phyloP scores from a whole-genome alignment of 2,888 invertebrate species.

The Chalcosyrphus nemorum region DNA sequence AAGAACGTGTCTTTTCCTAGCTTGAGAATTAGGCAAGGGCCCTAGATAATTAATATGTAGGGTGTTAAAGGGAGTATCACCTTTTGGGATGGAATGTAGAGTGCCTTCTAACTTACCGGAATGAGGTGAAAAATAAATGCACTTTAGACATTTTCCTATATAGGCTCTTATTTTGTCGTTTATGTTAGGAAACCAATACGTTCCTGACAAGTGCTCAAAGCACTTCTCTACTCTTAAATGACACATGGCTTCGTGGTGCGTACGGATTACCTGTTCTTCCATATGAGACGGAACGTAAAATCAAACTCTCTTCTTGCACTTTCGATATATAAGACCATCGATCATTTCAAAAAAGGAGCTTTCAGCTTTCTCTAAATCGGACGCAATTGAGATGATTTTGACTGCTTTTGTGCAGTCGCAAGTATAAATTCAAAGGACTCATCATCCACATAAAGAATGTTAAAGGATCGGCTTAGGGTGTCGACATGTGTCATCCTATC shows the following conservation, averaged over 20 bases:
- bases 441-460: background rate
- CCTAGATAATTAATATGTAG: background rate
- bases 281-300: background rate
- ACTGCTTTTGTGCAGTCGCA: too few species aligned
- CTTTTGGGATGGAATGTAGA: background rate
- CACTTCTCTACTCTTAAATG: background rate
- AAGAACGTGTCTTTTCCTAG: background rate
- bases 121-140: background rate
- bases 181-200: background rate
- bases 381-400: too few species aligned
- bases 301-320: background rate
- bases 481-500: background rate
- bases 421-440: too few species aligned
- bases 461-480: background rate
- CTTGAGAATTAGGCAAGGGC: background rate
- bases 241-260: background rate
- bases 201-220: background rate
- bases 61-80: background rate
- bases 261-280: background rate
- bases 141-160: background rate
- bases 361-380: too few species aligned
- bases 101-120: too few species aligned
- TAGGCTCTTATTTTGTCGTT: background rate
- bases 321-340: conserved; percentile 1
- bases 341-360: too few species aligned